Conservation (phyloP, 2,888 invertebrate genomes). For the Vandiemenella viatica region DNA sequence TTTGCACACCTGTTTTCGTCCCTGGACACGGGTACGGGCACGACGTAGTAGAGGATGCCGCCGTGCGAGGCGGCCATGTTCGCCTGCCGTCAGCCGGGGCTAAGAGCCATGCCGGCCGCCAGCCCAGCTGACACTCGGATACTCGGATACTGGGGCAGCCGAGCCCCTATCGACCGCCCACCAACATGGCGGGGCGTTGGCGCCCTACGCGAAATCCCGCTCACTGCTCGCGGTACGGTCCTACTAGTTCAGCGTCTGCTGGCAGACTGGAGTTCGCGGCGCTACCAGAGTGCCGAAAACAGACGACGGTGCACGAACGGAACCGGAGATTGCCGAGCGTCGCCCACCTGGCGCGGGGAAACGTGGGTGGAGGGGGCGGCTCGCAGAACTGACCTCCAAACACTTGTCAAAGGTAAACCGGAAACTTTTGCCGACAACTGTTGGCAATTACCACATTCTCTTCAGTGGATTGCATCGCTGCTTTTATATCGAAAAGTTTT, state of each 20-base stretch:
- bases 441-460: no score
- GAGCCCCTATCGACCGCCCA: neutral
- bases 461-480: no score
- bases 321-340: no score
- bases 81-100: constrained; percentile 22
- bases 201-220: neutral
- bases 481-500: no score
- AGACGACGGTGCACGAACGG: no score
- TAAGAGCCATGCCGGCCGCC: neutral
- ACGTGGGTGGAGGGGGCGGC: no score
- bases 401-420: no score
- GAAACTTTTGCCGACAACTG: no score
- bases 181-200: neutral
- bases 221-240: neutral
- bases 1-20: neutral
- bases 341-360: no score
- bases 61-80: constrained; percentile 43
- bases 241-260: neutral
- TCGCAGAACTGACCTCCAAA: no score
- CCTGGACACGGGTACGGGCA: constrained; percentile 37
- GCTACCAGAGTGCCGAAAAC: no score
- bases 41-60: constrained; percentile 52
- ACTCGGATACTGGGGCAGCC: neutral
- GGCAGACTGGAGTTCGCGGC: neutral
- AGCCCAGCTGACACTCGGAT: neutral